Evolutionary conservation across 2,797 vertebrate species (phyloP).

Genomic region (Pantherophis vulpinus): DNA sequence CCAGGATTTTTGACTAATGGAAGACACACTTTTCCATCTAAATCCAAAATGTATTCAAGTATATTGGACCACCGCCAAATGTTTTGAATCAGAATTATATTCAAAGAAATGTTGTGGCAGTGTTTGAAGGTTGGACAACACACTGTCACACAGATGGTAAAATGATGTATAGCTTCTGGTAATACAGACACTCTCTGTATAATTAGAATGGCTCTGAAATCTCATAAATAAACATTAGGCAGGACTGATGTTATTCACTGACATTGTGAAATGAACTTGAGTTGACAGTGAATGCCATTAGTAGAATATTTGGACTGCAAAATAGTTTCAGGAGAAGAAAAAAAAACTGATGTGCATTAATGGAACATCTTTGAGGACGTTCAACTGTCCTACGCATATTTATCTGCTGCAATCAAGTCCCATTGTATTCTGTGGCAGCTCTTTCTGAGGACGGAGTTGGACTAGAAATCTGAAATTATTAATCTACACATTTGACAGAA

Average conservation of each 20-base stretch:
- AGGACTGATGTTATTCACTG: background rate
- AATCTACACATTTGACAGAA: background rate
- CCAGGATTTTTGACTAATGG: background rate
- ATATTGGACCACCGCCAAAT: background rate
- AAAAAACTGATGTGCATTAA: background rate
- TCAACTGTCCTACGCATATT: background rate
- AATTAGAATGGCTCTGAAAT: background rate
- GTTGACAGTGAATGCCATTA: slow-evolving; percentile 8
- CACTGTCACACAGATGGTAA: background rate
- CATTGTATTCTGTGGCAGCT: background rate
- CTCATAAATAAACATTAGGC: slow-evolving; percentile 28
- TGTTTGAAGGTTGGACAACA: background rate
- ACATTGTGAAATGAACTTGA: slow-evolving; percentile 31
- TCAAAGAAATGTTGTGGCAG: background rate
- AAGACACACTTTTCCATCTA: background rate
- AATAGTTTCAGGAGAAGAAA: background rate
- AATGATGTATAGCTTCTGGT: slow-evolving; percentile 23
- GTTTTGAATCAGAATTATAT: slow-evolving; percentile 10
- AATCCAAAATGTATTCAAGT: background rate
- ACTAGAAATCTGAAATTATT: background rate
- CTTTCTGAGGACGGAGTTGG: background rate
- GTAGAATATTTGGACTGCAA: background rate
- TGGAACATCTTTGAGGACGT: background rate
- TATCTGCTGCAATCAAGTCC: background rate
- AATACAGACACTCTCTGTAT: slow-evolving; percentile 2